Conservation (phyloP, 2,888 invertebrate species). For the Prosopocoilus inquinatus region DNA sequence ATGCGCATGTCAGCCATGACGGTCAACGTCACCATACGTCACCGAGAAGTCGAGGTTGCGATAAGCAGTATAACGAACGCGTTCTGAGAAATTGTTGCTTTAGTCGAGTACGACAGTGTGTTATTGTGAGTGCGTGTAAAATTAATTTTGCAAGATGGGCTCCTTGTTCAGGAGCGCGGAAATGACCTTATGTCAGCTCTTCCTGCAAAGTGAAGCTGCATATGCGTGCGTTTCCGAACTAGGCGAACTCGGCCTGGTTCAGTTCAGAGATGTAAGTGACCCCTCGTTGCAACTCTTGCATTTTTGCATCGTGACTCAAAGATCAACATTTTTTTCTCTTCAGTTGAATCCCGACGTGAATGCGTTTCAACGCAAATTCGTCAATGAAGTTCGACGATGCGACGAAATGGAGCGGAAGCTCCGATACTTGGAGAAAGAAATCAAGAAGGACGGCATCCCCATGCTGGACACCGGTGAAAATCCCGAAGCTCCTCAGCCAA, state of each 20-base stretch:
- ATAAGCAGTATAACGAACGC: too few relatives aligned
- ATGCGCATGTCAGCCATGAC: too few relatives aligned
- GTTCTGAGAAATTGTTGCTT: background rate
- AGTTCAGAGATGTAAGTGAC: slow-evolving; percentile 61
- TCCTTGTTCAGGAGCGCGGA: slow-evolving; percentile 96
- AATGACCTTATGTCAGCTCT: slow-evolving; percentile 98
- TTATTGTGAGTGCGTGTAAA: slow-evolving; percentile 1
- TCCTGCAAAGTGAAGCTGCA: slow-evolving; percentile 97
- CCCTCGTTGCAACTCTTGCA: background rate
- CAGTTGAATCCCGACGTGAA: slow-evolving; percentile 97
- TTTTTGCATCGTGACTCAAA: background rate
- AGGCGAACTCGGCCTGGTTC: slow-evolving; percentile 94
- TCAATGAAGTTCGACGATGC: slow-evolving; percentile 95
- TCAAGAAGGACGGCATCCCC: slow-evolving; percentile 93
- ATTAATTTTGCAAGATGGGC: slow-evolving; percentile 61
- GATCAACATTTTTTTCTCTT: slow-evolving; percentile 33
- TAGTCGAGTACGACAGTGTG: slow-evolving; percentile 11
- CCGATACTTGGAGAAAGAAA: slow-evolving; percentile 95
- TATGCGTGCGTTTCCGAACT: slow-evolving; percentile 97
- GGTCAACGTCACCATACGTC: too few relatives aligned
- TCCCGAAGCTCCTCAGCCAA: slow-evolving; percentile 97
- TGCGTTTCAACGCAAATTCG: slow-evolving; percentile 97
- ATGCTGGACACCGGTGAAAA: slow-evolving; percentile 98
- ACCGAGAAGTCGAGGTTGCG: too few relatives aligned
- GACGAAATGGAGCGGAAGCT: slow-evolving; percentile 99